phyloP scores from a whole-genome alignment of 2,888 invertebrate species.

The Punctoribates punctum region DNA sequence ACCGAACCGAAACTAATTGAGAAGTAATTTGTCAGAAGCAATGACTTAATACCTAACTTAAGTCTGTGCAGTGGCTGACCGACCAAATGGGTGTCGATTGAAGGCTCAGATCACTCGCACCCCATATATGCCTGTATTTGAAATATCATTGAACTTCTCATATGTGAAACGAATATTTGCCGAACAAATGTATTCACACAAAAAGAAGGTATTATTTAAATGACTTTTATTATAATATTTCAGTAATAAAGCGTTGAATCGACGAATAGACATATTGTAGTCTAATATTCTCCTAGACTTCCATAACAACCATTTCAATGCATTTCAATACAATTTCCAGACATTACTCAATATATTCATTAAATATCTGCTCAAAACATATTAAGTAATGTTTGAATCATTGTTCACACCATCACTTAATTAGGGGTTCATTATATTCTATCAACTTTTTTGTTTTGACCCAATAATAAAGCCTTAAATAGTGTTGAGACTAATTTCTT shows the following conservation, averaged over 20 bases:
- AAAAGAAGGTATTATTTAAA: background rate
- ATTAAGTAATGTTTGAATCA: background rate
- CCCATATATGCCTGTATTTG: background rate
- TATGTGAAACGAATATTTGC: constrained; percentile 25
- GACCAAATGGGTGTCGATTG: background rate
- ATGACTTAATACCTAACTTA: constrained; percentile 21
- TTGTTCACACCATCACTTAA: background rate
- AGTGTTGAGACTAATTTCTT: no score
- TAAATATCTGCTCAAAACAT: background rate
- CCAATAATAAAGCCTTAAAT: no score
- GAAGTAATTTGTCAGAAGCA: constrained; percentile 34
- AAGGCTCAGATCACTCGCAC: background rate
- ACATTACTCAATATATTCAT: background rate
- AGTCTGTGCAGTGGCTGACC: background rate
- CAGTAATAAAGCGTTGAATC: background rate
- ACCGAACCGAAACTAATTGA: constrained; percentile 25
- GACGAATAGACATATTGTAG: constrained; percentile 25
- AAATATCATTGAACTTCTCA: background rate
- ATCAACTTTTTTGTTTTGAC: no score
- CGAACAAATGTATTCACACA: constrained; percentile 15
- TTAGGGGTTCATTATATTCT: background rate
- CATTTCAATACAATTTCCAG: background rate
- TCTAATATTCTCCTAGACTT: background rate
- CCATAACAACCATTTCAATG: no score
- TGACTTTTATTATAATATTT: constrained; percentile 1